These are phyloP conservation scores for Deladenus siricidicola DNA, from an alignment of 2,888 invertebrate species.

Conservation along the genomic window DNA sequence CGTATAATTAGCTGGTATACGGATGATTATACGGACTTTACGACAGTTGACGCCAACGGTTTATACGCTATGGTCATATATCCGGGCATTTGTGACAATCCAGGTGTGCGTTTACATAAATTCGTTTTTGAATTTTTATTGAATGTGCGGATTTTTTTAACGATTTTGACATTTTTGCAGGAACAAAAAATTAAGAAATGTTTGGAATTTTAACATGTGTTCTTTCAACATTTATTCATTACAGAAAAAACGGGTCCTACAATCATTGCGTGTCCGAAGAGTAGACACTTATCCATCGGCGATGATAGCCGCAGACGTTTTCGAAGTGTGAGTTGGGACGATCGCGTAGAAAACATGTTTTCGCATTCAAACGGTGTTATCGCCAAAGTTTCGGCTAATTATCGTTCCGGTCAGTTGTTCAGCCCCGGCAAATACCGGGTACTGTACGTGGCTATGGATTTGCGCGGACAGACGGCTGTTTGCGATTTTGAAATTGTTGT, in stretches of 20 bases:
- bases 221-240: too few species aligned
- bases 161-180: too few species aligned
- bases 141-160: too few species aligned
- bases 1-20: background rate
- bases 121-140: too few species aligned
- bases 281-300: too few species aligned
- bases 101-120: too few species aligned
- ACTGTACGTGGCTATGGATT: constrained; percentile 26
- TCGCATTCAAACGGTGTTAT: constrained; percentile 18
- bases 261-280: too few species aligned
- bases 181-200: too few species aligned
- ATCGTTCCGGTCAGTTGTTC: constrained; percentile 26
- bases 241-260: too few species aligned
- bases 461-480: constrained; percentile 1
- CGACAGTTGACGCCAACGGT: constrained; percentile 16
- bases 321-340: constrained; percentile 20
- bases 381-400: constrained; percentile 15
- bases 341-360: constrained; percentile 20
- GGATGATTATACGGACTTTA: constrained; percentile 6
- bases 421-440: constrained; percentile 21
- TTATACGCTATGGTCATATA: constrained; percentile 5
- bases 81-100: constrained; percentile 25
- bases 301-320: too few species aligned
- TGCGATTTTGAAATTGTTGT: constrained; percentile 21
- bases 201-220: too few species aligned